phyloP scores from a whole-genome alignment of 2,888 invertebrate genomes.

The Ametastegia equiseti region DNA sequence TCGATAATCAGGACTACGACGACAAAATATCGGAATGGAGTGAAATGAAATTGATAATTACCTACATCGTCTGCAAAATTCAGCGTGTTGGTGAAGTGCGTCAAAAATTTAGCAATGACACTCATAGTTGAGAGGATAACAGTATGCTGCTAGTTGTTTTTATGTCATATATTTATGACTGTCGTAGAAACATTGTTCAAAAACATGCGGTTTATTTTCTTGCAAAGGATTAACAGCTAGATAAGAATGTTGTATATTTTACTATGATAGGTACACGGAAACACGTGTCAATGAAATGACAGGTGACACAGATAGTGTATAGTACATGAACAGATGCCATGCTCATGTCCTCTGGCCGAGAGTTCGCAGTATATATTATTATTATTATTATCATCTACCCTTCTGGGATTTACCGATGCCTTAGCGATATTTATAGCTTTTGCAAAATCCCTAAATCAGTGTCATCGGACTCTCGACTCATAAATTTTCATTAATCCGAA shows the following conservation, averaged over 20 bases:
- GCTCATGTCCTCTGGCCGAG: constrained; percentile 12
- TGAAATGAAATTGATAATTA: neutral
- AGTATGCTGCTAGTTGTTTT: neutral
- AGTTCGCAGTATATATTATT: constrained; percentile 14
- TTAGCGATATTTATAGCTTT: constrained; percentile 31
- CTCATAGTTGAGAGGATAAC: neutral
- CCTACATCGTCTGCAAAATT: neutral
- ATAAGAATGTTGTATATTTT: too few relatives aligned
- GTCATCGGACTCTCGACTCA: constrained; percentile 36
- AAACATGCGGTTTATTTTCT: neutral
- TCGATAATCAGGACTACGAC: too few relatives aligned
- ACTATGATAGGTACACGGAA: neutral
- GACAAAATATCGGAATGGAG: neutral
- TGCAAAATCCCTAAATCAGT: constrained; percentile 42
- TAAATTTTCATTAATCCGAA: constrained; percentile 42
- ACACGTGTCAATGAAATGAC: neutral
- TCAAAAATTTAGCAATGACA: neutral
- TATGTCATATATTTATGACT: neutral
- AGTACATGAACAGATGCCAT: neutral
- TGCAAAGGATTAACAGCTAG: neutral
- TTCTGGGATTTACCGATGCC: constrained; percentile 18
- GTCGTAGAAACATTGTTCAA: neutral
- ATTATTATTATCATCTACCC: constrained; percentile 22
- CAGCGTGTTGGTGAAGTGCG: neutral
- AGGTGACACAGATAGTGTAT: neutral